Conservation (phyloP, 92 coral and sea anemone species). For the Paramuricea clavata region DNA sequence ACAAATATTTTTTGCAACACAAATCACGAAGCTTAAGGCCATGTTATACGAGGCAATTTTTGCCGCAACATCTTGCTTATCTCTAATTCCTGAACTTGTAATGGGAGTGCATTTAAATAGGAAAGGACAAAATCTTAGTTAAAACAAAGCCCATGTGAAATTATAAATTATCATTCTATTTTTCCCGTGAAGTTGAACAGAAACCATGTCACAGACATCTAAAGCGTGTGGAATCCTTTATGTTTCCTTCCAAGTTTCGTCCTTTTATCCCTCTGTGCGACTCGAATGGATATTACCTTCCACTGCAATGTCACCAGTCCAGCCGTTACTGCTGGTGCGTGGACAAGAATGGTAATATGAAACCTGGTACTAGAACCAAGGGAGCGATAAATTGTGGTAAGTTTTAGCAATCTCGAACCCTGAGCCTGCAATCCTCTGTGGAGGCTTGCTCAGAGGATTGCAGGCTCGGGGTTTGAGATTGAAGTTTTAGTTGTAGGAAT, state of each 20-base stretch:
- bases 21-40: too few species aligned
- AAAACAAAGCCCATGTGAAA: background rate
- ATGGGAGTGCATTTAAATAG: too few species aligned
- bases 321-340: slow-evolving; percentile 97
- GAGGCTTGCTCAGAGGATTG: too few species aligned
- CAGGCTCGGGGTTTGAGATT: too few species aligned
- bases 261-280: slow-evolving; percentile 82
- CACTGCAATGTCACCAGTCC: slow-evolving; percentile 84
- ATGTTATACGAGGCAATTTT: too few species aligned
- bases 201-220: slow-evolving; percentile 27
- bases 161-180: background rate
- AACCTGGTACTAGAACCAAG: slow-evolving; percentile 70
- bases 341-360: slow-evolving; percentile 87
- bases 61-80: too few species aligned
- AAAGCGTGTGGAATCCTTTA: slow-evolving; percentile 7
- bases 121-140: too few species aligned
- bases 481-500: too few species aligned
- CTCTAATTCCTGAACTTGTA: too few species aligned
- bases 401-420: too few species aligned
- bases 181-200: background rate
- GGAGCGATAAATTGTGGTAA: slow-evolving; percentile 52
- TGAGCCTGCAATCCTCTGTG: too few species aligned
- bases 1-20: too few species aligned
- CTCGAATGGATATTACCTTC: slow-evolving; percentile 83
- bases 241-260: background rate